Conservation (phyloP, 2,888 invertebrate species). For the Drosophila trichaetosa region DNA sequence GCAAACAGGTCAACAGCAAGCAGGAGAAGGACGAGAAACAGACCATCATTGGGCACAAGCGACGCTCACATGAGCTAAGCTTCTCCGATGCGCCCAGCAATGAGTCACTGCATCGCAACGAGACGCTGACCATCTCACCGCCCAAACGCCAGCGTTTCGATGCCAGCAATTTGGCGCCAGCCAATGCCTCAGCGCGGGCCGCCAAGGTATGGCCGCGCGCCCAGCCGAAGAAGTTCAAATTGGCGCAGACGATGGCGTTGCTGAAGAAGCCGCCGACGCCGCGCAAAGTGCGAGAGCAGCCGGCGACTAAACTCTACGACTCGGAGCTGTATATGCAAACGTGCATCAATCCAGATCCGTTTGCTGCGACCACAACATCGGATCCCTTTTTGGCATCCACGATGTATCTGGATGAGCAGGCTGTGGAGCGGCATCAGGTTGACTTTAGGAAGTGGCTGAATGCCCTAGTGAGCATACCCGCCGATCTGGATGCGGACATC, state of each 20-base stretch:
- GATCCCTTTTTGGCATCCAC: conserved; percentile 89
- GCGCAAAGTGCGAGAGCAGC: conserved; percentile 65
- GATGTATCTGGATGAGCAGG: conserved; percentile 89
- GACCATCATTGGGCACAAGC: conserved; percentile 45
- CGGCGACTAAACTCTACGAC: conserved; percentile 81
- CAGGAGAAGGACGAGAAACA: background rate
- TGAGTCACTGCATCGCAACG: conserved; percentile 58
- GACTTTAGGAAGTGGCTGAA: conserved; percentile 93
- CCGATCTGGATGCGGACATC: conserved; percentile 89
- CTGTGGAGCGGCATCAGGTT: conserved; percentile 89
- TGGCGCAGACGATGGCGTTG: conserved; percentile 71
- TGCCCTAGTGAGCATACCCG: conserved; percentile 90
- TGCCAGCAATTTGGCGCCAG: conserved; percentile 36
- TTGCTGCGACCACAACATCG: conserved; percentile 86
- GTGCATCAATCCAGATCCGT: conserved; percentile 86
- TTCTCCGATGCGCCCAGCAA: conserved; percentile 67
- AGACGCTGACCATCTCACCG: conserved; percentile 76
- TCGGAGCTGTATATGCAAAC: conserved; percentile 83
- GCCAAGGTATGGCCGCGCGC: conserved; percentile 72
- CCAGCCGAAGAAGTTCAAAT: conserved; percentile 76
- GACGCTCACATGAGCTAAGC: conserved; percentile 73
- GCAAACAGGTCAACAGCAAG: conserved; percentile 62
- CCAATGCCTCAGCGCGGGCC: conserved; percentile 54
- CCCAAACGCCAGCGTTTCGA: conserved; percentile 83
- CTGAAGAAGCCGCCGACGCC: conserved; percentile 80